Evolutionary conservation across 30 jellyfish, hydroid and myxozoan species (phyloP).

Genomic region (Sanderia malayensis): DNA sequence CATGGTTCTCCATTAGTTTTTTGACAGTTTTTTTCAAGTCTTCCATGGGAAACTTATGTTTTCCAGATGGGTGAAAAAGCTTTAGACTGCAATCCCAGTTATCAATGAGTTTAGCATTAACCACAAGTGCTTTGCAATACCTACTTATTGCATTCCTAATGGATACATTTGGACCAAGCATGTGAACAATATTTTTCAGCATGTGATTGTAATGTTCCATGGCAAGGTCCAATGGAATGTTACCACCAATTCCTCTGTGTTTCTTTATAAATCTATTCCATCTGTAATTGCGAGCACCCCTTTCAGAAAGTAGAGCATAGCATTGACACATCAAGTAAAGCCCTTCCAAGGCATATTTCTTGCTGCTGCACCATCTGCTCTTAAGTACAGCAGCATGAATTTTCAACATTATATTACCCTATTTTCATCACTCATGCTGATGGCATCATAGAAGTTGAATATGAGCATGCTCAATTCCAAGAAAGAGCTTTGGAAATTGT

Average conservation of each 20-base stretch:
- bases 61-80: slow-evolving; percentile 1
- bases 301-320: no score
- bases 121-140: slow-evolving; percentile 13
- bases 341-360: no score
- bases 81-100: neutral
- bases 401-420: no score
- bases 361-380: no score
- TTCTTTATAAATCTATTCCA: slow-evolving; percentile 17
- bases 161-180: slow-evolving; percentile 15
- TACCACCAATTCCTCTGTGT: slow-evolving; percentile 15
- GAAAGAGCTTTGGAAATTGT: no score
- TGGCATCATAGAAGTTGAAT: no score
- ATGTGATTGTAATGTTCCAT: slow-evolving; percentile 16
- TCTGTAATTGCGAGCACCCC: neutral
- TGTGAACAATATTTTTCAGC: neutral
- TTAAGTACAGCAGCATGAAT: no score
- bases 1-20: slow-evolving; percentile 7
- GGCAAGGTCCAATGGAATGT: slow-evolving; percentile 35
- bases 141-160: neutral
- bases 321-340: no score
- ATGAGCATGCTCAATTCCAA: no score
- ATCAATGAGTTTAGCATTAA: neutral
- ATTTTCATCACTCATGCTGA: no score
- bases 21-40: slow-evolving; percentile 31
- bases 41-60: no score